phyloP scores from a whole-genome alignment of 2,888 invertebrate genomes.

The Lydus trimaculatus region DNA sequence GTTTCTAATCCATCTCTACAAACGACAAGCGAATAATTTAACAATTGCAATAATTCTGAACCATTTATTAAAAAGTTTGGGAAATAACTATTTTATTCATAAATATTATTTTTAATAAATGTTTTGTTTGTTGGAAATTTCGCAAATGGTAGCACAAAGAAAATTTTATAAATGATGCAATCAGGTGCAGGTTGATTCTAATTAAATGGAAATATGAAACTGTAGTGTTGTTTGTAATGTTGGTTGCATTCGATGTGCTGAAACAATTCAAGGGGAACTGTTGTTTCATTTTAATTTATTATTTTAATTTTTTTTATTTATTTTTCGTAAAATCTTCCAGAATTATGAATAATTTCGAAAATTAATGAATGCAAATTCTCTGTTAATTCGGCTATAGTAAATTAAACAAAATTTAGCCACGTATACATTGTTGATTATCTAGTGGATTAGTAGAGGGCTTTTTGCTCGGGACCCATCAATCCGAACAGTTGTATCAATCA shows the following conservation, averaged over 20 bases:
- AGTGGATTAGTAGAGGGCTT: too few species aligned
- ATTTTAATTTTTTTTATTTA: too few species aligned
- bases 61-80: background rate
- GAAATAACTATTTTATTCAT: background rate
- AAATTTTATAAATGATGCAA: background rate
- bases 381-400: background rate
- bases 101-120: background rate
- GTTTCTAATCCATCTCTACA: slow-evolving; percentile 32
- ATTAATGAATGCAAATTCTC: background rate
- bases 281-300: background rate
- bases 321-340: background rate
- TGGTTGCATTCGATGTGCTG: background rate
- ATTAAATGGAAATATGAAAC: slow-evolving; percentile 6
- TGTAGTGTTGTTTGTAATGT: slow-evolving; percentile 1
- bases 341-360: background rate
- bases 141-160: background rate
- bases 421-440: background rate
- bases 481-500: too few species aligned
- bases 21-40: slow-evolving; percentile 15
- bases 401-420: background rate
- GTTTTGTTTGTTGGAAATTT: background rate
- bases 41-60: slow-evolving; percentile 12
- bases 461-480: too few species aligned
- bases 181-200: background rate
- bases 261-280: background rate